These are phyloP conservation scores for Corvus moneduloides DNA, from an alignment of 2,113 vertebrate genomes.

Conservation along the genomic window DNA sequence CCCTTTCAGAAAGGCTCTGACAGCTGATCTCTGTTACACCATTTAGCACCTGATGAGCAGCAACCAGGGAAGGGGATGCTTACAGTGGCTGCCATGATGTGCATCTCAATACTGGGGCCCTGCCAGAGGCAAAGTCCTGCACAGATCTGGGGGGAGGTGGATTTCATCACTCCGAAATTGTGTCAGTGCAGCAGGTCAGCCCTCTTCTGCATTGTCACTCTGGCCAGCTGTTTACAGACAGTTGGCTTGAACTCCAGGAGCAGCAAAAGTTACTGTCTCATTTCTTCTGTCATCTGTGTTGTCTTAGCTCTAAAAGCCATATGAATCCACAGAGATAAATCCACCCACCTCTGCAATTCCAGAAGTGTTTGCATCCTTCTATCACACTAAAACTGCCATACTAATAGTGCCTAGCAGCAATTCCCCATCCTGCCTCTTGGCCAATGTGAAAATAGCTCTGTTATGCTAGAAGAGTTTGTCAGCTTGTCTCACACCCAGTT, in stretches of 20 bases:
- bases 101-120: neutral
- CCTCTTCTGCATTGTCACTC: neutral
- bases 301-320: neutral
- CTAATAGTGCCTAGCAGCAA: conserved; percentile 12
- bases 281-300: neutral
- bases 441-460: neutral
- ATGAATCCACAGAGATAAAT: neutral
- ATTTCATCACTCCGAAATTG: neutral
- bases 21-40: neutral
- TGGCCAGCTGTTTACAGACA: neutral
- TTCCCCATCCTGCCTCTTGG: neutral
- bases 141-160: neutral
- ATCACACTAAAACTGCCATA: neutral
- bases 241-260: neutral
- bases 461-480: conserved; percentile 4
- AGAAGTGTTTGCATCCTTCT: neutral
- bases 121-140: neutral
- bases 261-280: neutral
- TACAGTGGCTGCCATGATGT: neutral
- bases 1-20: neutral
- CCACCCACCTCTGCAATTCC: neutral
- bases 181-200: neutral
- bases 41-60: neutral
- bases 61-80: neutral
- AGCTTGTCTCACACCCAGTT: neutral